Evolutionary conservation across 1,140 invertebrate genomes (phyloP).

Genomic region (Teleogryllus occipitalis): DNA sequence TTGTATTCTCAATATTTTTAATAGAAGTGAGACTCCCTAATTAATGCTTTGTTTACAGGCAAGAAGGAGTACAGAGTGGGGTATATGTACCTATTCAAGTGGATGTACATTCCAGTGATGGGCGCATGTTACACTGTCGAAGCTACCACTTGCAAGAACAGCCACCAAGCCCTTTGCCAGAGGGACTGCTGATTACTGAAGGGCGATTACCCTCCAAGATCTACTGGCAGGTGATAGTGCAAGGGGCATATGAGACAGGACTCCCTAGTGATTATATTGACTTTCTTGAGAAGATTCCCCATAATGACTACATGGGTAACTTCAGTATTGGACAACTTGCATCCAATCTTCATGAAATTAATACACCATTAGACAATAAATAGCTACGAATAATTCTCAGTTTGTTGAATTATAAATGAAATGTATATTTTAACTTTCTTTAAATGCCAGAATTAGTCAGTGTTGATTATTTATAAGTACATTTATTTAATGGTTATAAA

Average conservation of each 20-base stretch:
- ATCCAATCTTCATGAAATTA: too few species aligned
- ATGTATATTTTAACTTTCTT: too few species aligned
- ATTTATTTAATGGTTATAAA: too few species aligned
- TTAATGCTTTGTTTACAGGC: slow-evolving; percentile 39
- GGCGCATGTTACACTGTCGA: slow-evolving; percentile 46
- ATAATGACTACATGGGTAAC: slow-evolving; percentile 54
- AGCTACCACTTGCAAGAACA: slow-evolving; percentile 54
- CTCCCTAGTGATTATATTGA: slow-evolving; percentile 59
- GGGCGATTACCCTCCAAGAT: slow-evolving; percentile 58
- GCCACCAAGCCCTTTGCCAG: slow-evolving; percentile 33
- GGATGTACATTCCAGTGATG: slow-evolving; percentile 44
- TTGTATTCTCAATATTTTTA: too few species aligned
- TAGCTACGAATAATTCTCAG: too few species aligned
- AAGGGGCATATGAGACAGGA: slow-evolving; percentile 58
- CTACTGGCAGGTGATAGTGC: slow-evolving; percentile 51
- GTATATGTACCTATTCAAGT: slow-evolving; percentile 58
- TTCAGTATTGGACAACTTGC: background rate
- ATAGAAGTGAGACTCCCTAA: too few species aligned
- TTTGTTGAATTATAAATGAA: too few species aligned
- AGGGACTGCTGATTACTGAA: slow-evolving; percentile 35
- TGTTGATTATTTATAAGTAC: too few species aligned
- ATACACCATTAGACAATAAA: too few species aligned
- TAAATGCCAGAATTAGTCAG: too few species aligned
- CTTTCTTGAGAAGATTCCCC: slow-evolving; percentile 48
- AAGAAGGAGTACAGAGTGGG: slow-evolving; percentile 63